phyloP scores from a whole-genome alignment of 2,797 vertebrate species.

The Oryzias sinensis region DNA sequence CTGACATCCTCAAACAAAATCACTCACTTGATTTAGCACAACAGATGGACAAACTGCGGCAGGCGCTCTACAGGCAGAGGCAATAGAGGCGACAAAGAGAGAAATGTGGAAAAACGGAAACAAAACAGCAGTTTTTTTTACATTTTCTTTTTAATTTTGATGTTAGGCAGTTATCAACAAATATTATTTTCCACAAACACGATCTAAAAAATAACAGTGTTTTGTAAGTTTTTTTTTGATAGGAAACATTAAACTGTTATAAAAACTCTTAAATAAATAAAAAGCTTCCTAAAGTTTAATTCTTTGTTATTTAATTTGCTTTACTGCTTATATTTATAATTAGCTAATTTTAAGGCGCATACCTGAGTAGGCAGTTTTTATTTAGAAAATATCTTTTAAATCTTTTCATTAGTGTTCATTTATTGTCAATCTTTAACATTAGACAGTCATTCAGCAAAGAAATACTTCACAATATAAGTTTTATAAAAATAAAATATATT shows the following conservation, averaged over 20 bases:
- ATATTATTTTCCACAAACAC: too few species aligned
- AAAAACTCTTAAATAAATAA: background rate
- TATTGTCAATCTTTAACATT: background rate
- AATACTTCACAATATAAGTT: background rate
- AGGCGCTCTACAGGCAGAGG: conserved; percentile 23
- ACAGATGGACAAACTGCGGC: conserved; percentile 60
- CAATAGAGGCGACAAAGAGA: conserved; percentile 14
- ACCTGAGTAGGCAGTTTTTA: background rate
- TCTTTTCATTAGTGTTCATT: background rate
- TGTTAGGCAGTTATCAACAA: background rate
- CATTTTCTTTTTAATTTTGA: background rate
- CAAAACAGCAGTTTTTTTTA: background rate
- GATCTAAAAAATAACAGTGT: too few species aligned
- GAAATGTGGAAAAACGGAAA: conserved; percentile 23
- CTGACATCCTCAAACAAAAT: conserved; percentile 42
- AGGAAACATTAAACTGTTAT: conserved; percentile 1
- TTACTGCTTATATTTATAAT: too few species aligned
- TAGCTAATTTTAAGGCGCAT: too few species aligned
- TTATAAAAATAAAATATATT: background rate
- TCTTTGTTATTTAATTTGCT: background rate
- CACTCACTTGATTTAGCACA: conserved; percentile 54
- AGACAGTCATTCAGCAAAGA: background rate
- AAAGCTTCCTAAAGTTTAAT: background rate
- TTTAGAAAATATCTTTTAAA: conserved; percentile 2
- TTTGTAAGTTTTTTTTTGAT: too few species aligned